Base-by-base conservation (phyloP, 92 coral and sea anemone genomes). In the Isaurus tuberculatus region DNA sequence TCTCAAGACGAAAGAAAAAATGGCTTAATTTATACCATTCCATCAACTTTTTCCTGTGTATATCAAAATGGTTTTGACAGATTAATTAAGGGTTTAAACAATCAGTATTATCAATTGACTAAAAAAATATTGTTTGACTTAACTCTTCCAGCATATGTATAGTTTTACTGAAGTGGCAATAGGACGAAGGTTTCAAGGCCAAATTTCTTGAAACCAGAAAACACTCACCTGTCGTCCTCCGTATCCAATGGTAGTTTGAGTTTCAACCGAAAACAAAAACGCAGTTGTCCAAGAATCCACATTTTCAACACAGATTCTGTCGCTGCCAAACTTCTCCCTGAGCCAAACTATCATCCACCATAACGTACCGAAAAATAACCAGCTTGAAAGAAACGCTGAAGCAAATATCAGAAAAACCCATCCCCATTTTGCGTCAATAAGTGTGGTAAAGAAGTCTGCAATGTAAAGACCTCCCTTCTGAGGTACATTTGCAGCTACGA, bases 201-300 rank as follows among this genome's bases (percentile, higher is more conserved):
- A n/a, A n/a, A n/a, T n/a, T n/a, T n/a, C n/a, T n/a, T n/a, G n/a
- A n/a, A n/a, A n/a, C n/a, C n/a, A n/a, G n/a, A n/a, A n/a, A n/a
- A 40, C 26, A 55, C 88, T 8, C 69, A 97, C 99, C 99, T 97
- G 99, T 46, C 99, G 37, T 17, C 99, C 99, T 11, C 99, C 99
- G 44, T 90, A 97, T 3, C 99, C 99, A 44, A 97, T 94, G 7
- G 99, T 97, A 3, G 99, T 97, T 87, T 97, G 99, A 10, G 99
- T 92, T 63, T 97, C 99, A 37, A 97, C 94, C 0, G 99, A 97
- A 77, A 97, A 97, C 65, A 97, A 72, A 63, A 97, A 94, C 5
- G 99, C 99, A 11, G 96, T 83, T 1, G 92, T 88, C 99, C 99
- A 96, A 17, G 93, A 90, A 46, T 92, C 88, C 10, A 96, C 99